These are phyloP conservation scores for Guaruba guarouba DNA, from an alignment of 2,113 vertebrate genomes.

Conservation along the genomic window DNA sequence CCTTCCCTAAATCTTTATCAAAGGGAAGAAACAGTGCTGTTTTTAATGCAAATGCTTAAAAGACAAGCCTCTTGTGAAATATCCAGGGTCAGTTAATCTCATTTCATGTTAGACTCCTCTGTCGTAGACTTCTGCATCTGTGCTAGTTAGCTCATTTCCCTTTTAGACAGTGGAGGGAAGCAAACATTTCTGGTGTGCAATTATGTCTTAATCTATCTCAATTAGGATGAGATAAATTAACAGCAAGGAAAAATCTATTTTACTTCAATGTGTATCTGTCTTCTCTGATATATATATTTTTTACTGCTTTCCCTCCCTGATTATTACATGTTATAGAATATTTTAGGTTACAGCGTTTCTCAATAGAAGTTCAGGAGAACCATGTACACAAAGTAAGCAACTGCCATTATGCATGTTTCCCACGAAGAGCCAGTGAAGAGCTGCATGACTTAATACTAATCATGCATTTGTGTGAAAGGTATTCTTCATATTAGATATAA, in stretches of 20 bases:
- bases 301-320: neutral
- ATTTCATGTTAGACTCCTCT: neutral
- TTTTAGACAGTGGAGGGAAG: neutral
- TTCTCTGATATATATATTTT: neutral
- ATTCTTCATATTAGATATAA: neutral
- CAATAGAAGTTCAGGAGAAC: neutral
- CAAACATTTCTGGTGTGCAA: neutral
- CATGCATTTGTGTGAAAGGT: neutral
- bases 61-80: neutral
- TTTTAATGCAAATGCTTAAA: neutral
- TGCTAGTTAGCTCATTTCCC: neutral
- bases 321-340: neutral
- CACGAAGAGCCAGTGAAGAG: neutral
- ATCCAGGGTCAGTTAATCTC: neutral
- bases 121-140: neutral
- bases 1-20: neutral
- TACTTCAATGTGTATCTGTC: neutral
- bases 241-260: neutral
- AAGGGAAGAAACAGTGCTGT: neutral
- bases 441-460: neutral
- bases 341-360: neutral
- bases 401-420: rapidly evolving
- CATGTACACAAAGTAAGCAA: neutral
- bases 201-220: neutral
- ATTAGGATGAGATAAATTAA: neutral